Percentiles rank a stretch among this genome's conserved stretches.
These are phyloP conservation scores for Euproctis similis DNA, from an alignment of 2,888 invertebrate genomes.

Conservation along the genomic window DNA sequence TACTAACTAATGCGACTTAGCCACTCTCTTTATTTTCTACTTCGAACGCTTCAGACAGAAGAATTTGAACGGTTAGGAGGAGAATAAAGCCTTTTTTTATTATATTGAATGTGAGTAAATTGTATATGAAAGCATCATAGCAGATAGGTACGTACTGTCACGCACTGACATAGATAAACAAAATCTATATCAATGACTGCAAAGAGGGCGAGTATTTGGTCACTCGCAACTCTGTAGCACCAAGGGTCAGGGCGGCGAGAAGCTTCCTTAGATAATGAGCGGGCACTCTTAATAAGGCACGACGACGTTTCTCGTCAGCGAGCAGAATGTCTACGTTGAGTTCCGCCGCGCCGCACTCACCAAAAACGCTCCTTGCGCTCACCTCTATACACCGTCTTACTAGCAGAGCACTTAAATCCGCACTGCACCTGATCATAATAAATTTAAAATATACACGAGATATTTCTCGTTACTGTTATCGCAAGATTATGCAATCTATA, in stretches of 20 bases:
- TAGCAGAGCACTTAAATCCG: slow-evolving; percentile 16
- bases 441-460: too few relatives aligned
- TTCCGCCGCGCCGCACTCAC: slow-evolving; percentile 15
- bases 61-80: too few relatives aligned
- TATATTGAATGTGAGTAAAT: too few relatives aligned
- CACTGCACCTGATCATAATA: slow-evolving; percentile 16
- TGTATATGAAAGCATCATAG: too few relatives aligned
- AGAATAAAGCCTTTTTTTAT: too few relatives aligned
- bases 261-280: slow-evolving; percentile 4
- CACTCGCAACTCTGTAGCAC: slow-evolving; percentile 6
- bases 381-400: slow-evolving; percentile 12
- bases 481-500: too few relatives aligned
- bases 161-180: too few relatives aligned
- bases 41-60: too few relatives aligned
- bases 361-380: slow-evolving; percentile 10
- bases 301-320: slow-evolving; percentile 37
- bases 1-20: too few relatives aligned
- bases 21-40: too few relatives aligned
- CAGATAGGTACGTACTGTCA: too few relatives aligned
- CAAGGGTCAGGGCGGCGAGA: slow-evolving; percentile 8
- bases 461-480: too few relatives aligned
- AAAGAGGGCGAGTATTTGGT: slow-evolving; percentile 4
- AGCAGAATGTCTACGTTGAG: slow-evolving; percentile 35
- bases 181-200: slow-evolving; percentile 14
- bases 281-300: slow-evolving; percentile 43